Percentiles rank a stretch among this genome's conserved stretches.
phyloP scores from a whole-genome alignment of 2,888 invertebrate genomes.

The Muscina levida region DNA sequence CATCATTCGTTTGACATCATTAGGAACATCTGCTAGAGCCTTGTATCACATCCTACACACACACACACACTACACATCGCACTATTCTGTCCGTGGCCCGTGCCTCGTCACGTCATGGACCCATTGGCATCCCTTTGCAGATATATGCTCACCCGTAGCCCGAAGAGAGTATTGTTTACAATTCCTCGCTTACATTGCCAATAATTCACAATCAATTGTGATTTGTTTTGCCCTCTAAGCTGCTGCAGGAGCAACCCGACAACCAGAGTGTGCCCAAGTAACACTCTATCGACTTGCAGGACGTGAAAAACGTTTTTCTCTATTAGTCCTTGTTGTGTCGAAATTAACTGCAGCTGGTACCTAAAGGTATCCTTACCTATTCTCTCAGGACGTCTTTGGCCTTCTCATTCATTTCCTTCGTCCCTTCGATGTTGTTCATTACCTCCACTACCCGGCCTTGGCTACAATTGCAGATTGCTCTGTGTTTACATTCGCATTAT shows the following conservation, averaged over 20 bases:
- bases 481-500: slow-evolving; percentile 44
- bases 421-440: neutral
- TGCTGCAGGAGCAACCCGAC: neutral
- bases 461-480: slow-evolving; percentile 56
- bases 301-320: slow-evolving; percentile 35
- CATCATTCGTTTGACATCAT: slow-evolving; percentile 53
- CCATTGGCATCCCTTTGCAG: slow-evolving; percentile 45
- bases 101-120: neutral
- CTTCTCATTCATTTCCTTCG: slow-evolving; percentile 37
- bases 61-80: too few relatives aligned
- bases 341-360: slow-evolving; percentile 60
- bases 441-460: neutral
- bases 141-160: slow-evolving; percentile 19
- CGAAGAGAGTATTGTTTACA: slow-evolving; percentile 51
- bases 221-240: slow-evolving; percentile 20
- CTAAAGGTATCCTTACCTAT: slow-evolving; percentile 27
- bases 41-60: neutral
- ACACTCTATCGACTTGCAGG: slow-evolving; percentile 22
- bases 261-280: slow-evolving; percentile 10
- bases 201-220: slow-evolving; percentile 65
- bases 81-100: neutral
- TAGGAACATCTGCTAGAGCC: slow-evolving; percentile 54
- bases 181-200: slow-evolving; percentile 56
- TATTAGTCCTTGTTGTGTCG: slow-evolving; percentile 9
- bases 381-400: slow-evolving; percentile 36